Base-by-base conservation (phyloP, 2,888 invertebrate species). In the Phalangium opilio region DNA sequence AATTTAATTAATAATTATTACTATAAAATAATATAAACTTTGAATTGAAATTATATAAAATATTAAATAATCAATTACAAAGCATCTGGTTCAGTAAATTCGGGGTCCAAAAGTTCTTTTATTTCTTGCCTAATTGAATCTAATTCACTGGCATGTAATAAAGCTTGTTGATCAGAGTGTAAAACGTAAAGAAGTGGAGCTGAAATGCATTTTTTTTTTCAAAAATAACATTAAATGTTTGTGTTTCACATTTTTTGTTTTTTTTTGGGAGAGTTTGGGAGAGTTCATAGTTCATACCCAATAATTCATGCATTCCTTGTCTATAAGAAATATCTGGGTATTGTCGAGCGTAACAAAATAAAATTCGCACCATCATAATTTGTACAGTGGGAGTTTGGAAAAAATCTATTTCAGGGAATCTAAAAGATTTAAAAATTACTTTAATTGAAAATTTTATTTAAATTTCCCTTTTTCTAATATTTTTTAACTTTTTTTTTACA, bases 241-340 rank as follows among this genome's bases (percentile, higher is more conserved):
- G n/a, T n/a, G n/a, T n/a, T n/a, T n/a, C n/a, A n/a, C n/a, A n/a
- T n/a, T n/a, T n/a, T n/a, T n/a, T n/a, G n/a, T n/a, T n/a, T n/a
- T n/a, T n/a, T n/a, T n/a, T 27, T 27, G 27, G 27, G 27, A 27
- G 8, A 27, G 8, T 27, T 7, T 27, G 4, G 27, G 8, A 27
- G 27, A 27, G 27, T 27, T 27, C 4, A 8, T 8, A 8, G 8
- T 27, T 4, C 4, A 27, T 27, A 27, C 27, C 27, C 44, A 86
- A 66, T 43, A 86, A 74, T 65, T 86, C 86, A 66, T 86, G 86
- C 85, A 86, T 86, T 18, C 86, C 85, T 71, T 75, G 38, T 38
- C 81, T 72, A 62, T 86, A 85, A 43, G 78, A 78, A 58, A 83
- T 72, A 52, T 73, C 67, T 0, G 77, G 73, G 66, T 81, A 76